A percentile compares a stretch with the other conserved stretches of the same genome.
phyloP scores from a whole-genome alignment of 2,113 vertebrate species.

The Rhinogobius similis region DNA sequence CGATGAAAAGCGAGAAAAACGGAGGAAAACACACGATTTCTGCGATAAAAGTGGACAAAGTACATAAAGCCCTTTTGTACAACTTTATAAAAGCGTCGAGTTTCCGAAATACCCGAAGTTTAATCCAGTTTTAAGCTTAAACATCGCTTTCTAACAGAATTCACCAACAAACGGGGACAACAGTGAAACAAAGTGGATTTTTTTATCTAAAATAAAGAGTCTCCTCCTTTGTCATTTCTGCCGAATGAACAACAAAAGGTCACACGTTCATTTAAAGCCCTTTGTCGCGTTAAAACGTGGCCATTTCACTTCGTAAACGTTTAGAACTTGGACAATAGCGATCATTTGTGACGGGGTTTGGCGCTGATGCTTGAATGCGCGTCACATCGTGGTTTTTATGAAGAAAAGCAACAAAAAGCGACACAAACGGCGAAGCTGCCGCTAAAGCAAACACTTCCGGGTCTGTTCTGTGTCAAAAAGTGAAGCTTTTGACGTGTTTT shows the following conservation, averaged over 20 bases:
- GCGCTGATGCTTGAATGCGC: background rate
- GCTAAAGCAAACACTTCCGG: background rate
- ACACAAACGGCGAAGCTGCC: background rate
- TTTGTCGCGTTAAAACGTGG: background rate
- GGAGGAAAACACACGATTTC: background rate
- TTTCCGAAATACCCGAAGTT: background rate
- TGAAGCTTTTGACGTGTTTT: rapidly evolving
- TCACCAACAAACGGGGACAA: background rate
- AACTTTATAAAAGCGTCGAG: background rate
- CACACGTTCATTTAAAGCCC: background rate
- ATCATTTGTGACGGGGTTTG: background rate
- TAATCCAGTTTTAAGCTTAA: background rate
- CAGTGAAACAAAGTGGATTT: background rate
- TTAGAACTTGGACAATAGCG: background rate
- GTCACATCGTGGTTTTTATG: conserved; percentile 11
- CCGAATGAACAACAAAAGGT: background rate
- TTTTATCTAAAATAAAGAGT: background rate
- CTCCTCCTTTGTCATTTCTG: background rate
- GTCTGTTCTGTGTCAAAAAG: background rate
- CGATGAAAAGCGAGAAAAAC: background rate
- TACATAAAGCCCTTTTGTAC: background rate
- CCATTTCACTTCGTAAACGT: background rate
- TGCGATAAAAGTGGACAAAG: background rate
- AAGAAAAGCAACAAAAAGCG: background rate
- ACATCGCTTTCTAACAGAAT: background rate